phyloP scores from a whole-genome alignment of 2,113 vertebrate genomes.

The Corythornis madagascariensis region DNA sequence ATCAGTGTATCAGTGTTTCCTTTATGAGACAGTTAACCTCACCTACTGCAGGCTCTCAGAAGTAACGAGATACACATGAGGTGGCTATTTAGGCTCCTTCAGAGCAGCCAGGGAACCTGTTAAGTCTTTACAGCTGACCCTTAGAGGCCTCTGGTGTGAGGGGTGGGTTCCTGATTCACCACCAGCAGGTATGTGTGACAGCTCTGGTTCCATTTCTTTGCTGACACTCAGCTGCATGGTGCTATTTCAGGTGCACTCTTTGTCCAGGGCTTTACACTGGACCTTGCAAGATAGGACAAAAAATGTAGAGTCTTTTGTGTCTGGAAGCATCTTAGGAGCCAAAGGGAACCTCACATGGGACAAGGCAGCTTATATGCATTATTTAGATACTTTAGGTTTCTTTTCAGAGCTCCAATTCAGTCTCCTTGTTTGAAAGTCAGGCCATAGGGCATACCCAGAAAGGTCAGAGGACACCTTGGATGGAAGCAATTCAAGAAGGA shows the following conservation, averaged over 20 bases:
- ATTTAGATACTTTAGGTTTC: not conserved
- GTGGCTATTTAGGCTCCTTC: not conserved
- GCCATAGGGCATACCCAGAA: not conserved
- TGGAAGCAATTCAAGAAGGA: not conserved
- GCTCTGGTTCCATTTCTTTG: not conserved
- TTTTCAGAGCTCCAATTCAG: not conserved
- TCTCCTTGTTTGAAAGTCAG: not conserved
- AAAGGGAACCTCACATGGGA: not conserved
- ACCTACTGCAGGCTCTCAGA: not conserved
- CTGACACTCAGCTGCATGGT: not conserved
- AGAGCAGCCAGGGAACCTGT: not conserved
- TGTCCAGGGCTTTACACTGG: not conserved
- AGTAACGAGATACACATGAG: not conserved
- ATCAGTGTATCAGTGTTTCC: not conserved
- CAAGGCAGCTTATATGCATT: not conserved
- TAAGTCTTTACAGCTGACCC: not conserved
- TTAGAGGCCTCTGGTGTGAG: not conserved
- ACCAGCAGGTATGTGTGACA: not conserved
- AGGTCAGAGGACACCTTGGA: not conserved
- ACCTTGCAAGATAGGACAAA: not conserved
- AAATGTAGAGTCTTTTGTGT: not conserved
- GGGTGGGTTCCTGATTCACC: not conserved
- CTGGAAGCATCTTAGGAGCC: not conserved
- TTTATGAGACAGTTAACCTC: not conserved
- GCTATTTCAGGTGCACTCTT: not conserved